Conservation (phyloP, 1,140 invertebrate genomes). For the Sarcophaga peregrina region DNA sequence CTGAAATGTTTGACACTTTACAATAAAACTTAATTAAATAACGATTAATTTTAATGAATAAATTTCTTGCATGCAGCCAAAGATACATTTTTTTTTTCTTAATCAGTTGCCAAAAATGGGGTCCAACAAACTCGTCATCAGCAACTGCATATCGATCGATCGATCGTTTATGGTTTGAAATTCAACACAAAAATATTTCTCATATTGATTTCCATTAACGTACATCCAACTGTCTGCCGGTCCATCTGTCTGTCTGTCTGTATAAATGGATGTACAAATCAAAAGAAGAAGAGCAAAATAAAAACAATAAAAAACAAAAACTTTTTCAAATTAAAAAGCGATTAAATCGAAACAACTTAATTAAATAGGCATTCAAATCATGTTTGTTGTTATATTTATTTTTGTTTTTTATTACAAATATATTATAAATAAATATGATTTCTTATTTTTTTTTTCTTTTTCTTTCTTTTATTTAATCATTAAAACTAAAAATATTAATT, state of each 20-base stretch:
- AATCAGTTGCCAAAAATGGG: constrained; percentile 18
- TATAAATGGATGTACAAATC: no score
- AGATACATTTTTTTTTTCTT: not conserved
- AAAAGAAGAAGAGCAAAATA: no score
- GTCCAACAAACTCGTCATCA: not conserved
- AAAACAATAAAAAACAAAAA: no score
- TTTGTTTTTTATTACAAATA: not conserved
- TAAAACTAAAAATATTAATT: constrained; percentile 22
- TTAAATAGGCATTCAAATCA: constrained; percentile 17
- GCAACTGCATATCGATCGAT: no score
- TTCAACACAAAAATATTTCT: no score
- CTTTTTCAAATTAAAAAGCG: constrained; percentile 7
- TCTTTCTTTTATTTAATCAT: not conserved
- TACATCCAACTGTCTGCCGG: no score
- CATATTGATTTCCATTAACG: no score
- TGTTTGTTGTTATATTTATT: constrained; percentile 12
- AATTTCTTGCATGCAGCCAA: not conserved
- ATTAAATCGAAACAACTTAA: constrained; percentile 19
- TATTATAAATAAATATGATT: constrained; percentile 12
- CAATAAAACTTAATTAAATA: constrained; percentile 41
- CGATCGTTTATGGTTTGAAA: no score
- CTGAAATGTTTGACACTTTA: constrained; percentile 23
- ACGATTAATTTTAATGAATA: constrained; percentile 27
- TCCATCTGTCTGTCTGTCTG: no score
- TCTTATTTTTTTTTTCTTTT: not conserved